These are phyloP conservation scores for Diachasmimorpha longicaudata DNA, from an alignment of 1,140 invertebrate species.

Conservation along the genomic window DNA sequence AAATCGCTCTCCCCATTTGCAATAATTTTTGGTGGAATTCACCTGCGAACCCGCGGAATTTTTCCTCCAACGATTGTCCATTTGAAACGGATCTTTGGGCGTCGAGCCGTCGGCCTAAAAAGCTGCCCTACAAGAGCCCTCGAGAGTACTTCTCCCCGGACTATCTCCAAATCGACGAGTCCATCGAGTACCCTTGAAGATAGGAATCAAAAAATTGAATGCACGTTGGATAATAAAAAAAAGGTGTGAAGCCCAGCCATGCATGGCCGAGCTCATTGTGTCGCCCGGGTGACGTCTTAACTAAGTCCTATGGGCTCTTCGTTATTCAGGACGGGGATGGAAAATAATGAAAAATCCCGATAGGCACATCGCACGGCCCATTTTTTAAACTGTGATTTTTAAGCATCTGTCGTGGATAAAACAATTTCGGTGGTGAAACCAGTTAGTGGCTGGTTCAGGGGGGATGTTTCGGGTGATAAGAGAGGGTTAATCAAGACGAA, in stretches of 20 bases:
- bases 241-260: slow-evolving; percentile 59
- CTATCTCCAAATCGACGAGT: slow-evolving; percentile 59
- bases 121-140: slow-evolving; percentile 49
- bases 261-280: slow-evolving; percentile 62
- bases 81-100: slow-evolving; percentile 15
- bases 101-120: slow-evolving; percentile 35
- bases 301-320: slow-evolving; percentile 47
- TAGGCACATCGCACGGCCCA: not conserved
- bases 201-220: slow-evolving; percentile 58
- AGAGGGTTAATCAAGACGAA: too few relatives aligned
- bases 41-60: too few relatives aligned
- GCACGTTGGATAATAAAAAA: slow-evolving; percentile 35
- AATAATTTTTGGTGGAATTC: too few relatives aligned
- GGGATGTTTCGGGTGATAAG: too few relatives aligned
- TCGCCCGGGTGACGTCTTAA: slow-evolving; percentile 59
- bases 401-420: slow-evolving; percentile 15
- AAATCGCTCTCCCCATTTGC: too few relatives aligned
- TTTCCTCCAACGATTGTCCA: not conserved
- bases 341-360: not conserved
- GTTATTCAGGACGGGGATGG: slow-evolving; percentile 13
- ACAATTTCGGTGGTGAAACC: not conserved
- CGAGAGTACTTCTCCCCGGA: slow-evolving; percentile 32
- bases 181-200: slow-evolving; percentile 61
- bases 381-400: slow-evolving; percentile 5
- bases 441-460: not conserved